Percentiles rank a stretch among this genome's conserved stretches.
Evolutionary conservation across 1,140 invertebrate genomes (phyloP).

Genomic region (Condylostylus longicornis): DNA sequence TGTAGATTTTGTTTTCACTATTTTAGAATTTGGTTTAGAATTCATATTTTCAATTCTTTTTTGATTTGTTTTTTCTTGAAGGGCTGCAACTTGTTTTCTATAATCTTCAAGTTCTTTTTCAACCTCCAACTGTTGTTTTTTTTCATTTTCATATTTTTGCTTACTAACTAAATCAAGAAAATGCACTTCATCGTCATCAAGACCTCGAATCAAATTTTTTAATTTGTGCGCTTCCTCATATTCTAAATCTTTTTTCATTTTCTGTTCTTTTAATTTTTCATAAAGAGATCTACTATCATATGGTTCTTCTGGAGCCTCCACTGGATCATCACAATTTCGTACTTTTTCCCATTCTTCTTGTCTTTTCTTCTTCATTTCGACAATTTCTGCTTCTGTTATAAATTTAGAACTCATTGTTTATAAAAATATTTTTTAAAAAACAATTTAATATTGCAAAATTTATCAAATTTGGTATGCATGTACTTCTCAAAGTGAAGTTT

Average conservation of each 20-base stretch:
- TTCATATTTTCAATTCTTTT: conserved; percentile 32
- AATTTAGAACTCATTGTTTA: conserved; percentile 74
- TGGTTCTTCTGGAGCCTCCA: conserved; percentile 73
- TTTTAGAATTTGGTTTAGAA: conserved; percentile 16
- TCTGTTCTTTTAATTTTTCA: conserved; percentile 81
- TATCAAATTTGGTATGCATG: no score
- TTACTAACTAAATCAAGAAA: conserved; percentile 81
- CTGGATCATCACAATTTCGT: conserved; percentile 69
- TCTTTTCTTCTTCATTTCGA: conserved; percentile 55
- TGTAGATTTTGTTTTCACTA: conserved; percentile 10
- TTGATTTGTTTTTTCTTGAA: conserved; percentile 59
- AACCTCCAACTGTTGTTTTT: conserved; percentile 65
- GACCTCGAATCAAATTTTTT: conserved; percentile 86
- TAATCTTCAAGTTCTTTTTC: conserved; percentile 68
- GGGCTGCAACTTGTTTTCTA: conserved; percentile 56
- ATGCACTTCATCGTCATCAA: conserved; percentile 89
- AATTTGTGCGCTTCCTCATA: conserved; percentile 88
- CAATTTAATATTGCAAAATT: no score
- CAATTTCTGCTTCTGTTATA: conserved; percentile 70
- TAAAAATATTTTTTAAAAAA: no score
- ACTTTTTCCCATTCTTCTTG: conserved; percentile 95
- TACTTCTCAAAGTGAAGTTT: no score
- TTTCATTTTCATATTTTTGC: conserved; percentile 68
- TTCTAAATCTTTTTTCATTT: conserved; percentile 76
- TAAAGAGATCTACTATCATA: conserved; percentile 72